These are phyloP conservation scores for Diadumene lineata DNA, from an alignment of 92 coral and sea anemone genomes.

Conservation along the genomic window DNA sequence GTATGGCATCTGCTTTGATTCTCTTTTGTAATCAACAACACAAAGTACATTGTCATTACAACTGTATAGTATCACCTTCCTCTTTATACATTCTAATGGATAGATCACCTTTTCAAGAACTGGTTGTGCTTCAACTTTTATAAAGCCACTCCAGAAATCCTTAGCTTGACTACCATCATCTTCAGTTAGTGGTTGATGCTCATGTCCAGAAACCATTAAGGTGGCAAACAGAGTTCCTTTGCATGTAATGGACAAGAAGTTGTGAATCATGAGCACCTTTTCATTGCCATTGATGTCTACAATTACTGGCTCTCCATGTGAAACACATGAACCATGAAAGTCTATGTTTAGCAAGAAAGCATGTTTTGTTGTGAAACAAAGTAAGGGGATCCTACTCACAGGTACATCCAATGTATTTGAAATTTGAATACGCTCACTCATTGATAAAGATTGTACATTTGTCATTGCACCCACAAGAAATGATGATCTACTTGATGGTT, in stretches of 20 bases:
- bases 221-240: neutral
- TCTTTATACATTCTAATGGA: slow-evolving; percentile 26
- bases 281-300: slow-evolving; percentile 27
- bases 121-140: slow-evolving; percentile 37
- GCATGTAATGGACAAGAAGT: slow-evolving; percentile 33
- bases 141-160: slow-evolving; percentile 66
- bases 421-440: slow-evolving; percentile 28
- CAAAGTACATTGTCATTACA: slow-evolving; percentile 8
- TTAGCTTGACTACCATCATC: slow-evolving; percentile 29
- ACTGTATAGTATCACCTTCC: slow-evolving; percentile 55
- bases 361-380: slow-evolving; percentile 41
- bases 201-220: slow-evolving; percentile 21
- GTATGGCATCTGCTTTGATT: slow-evolving; percentile 37
- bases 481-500: slow-evolving; percentile 47
- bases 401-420: slow-evolving; percentile 44
- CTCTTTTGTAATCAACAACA: slow-evolving; percentile 67
- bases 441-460: slow-evolving; percentile 39
- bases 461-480: slow-evolving; percentile 59
- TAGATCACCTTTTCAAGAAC: slow-evolving; percentile 26
- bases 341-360: slow-evolving; percentile 46
- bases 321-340: slow-evolving; percentile 43
- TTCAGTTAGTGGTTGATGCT: neutral
- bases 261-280: slow-evolving; percentile 23
- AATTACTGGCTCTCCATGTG: slow-evolving; percentile 41
- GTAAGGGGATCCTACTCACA: slow-evolving; percentile 25